Evolutionary conservation across 2,113 vertebrate genomes (phyloP), one percentile per base, ranked within the genome.

Genomic region (Albula glossodonta): DNA sequence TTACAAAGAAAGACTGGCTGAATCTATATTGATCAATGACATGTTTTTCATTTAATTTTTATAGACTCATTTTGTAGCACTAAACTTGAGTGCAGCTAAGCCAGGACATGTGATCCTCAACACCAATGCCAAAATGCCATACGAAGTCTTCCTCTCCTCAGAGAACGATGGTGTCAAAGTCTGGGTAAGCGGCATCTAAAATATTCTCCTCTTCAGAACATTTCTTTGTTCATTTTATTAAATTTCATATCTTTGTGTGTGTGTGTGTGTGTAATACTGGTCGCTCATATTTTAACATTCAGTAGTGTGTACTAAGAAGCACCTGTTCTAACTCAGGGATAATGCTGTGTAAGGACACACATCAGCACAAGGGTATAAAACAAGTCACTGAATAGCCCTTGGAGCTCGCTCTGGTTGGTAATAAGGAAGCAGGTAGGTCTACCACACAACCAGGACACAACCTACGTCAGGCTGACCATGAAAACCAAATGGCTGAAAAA

Each of bases 31-130:
- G 22, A 13, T 74, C 51, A 84, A n/a, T 53, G 0, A 41, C 31
- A 41, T 41, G 31, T 22, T 78, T n/a, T 74, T 74, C 48, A 12
- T 22, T 57, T 79, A 52, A 63, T 51, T 31, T 78, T 48, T 81
- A 2, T 81, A 85, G 84, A 22, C 8, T 2, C 48, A n/a, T 41
- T 8, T 22, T 31, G 31, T 85, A 49, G 8, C 0, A 8, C 49
- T 95, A 0, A 0, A 91, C 2, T 19, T 93, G 82, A 49, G 17
- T 0, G 15, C 52, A 0, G 83, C 91, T 82, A 91, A 12, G 56
- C 90, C 92, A 0, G 90, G 91, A 89, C 83, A 89, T 84, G 53
- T 94, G 8, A 92, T 95, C 87, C 48, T 95, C 85, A 89, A 86
- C 2, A 90, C 89, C 48, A 48, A 83, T 7, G 12, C 51, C 1